phyloP scores from a whole-genome alignment of 2,888 invertebrate genomes.

The Euproctis similis region DNA sequence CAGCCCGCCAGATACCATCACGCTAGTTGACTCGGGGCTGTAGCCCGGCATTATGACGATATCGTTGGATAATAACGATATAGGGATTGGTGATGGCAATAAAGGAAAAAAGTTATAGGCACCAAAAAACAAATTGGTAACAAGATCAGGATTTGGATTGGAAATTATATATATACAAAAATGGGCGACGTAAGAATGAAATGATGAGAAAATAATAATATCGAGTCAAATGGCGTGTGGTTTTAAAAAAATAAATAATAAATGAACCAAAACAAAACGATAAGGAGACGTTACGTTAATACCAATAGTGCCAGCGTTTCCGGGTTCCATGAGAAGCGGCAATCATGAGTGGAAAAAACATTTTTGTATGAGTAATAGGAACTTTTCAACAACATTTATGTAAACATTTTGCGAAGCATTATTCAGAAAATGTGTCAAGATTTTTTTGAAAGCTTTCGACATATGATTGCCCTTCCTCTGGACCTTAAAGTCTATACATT shows the following conservation, averaged over 20 bases:
- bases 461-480: slow-evolving; percentile 69
- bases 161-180: not conserved
- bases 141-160: not conserved
- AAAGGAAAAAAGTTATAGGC: not conserved
- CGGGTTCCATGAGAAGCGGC: slow-evolving; percentile 73
- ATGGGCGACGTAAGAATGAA: not conserved
- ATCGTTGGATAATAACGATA: slow-evolving; percentile 1
- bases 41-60: slow-evolving; percentile 12
- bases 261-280: slow-evolving; percentile 28
- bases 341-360: slow-evolving; percentile 76
- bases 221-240: slow-evolving; percentile 60
- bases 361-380: slow-evolving; percentile 57
- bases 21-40: slow-evolving; percentile 77
- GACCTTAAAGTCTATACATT: slow-evolving; percentile 33
- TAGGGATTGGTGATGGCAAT: not conserved
- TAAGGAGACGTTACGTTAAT: slow-evolving; percentile 31
- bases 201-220: slow-evolving; percentile 4
- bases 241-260: slow-evolving; percentile 23
- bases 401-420: slow-evolving; percentile 45
- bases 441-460: slow-evolving; percentile 75
- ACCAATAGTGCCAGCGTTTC: slow-evolving; percentile 71
- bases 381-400: slow-evolving; percentile 21
- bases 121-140: not conserved
- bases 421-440: slow-evolving; percentile 84
- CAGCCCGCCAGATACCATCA: slow-evolving; percentile 66